Conservation (phyloP, 2,888 invertebrate genomes). For the Lycocerus yunnanus region DNA sequence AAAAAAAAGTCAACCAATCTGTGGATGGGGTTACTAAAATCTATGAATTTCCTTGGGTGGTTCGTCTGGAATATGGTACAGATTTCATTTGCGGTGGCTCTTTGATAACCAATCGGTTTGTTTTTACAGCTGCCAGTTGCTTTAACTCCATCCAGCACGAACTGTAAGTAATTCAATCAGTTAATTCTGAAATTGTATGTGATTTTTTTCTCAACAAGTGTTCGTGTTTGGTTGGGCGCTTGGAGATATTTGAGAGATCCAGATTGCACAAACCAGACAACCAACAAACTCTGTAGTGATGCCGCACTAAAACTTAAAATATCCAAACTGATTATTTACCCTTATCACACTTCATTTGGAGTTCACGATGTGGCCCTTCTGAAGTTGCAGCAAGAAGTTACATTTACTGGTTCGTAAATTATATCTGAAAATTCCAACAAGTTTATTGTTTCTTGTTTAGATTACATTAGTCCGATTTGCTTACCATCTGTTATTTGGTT, state of each 20-base stretch:
- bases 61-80: slow-evolving; percentile 50
- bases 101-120: slow-evolving; percentile 55
- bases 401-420: slow-evolving; percentile 54
- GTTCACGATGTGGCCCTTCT: slow-evolving; percentile 56
- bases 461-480: slow-evolving; percentile 11
- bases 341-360: slow-evolving; percentile 42
- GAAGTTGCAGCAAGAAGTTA: slow-evolving; percentile 54
- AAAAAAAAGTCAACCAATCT: background rate
- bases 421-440: background rate
- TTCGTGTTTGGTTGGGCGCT: slow-evolving; percentile 55
- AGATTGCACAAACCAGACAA: slow-evolving; percentile 54
- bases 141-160: background rate
- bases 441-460: slow-evolving; percentile 1
- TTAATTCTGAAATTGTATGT: background rate
- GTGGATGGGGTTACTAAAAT: slow-evolving; percentile 29
- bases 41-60: slow-evolving; percentile 56
- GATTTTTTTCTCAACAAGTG: slow-evolving; percentile 36
- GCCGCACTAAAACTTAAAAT: slow-evolving; percentile 49
- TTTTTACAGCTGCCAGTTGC: slow-evolving; percentile 56
- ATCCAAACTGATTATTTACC: slow-evolving; percentile 50
- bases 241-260: slow-evolving; percentile 52
- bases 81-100: slow-evolving; percentile 49
- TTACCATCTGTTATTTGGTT: background rate
- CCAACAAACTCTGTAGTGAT: slow-evolving; percentile 49
- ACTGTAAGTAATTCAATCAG: background rate